Conservation (phyloP, 2,113 vertebrate species). For the Macquaria ambigua region DNA sequence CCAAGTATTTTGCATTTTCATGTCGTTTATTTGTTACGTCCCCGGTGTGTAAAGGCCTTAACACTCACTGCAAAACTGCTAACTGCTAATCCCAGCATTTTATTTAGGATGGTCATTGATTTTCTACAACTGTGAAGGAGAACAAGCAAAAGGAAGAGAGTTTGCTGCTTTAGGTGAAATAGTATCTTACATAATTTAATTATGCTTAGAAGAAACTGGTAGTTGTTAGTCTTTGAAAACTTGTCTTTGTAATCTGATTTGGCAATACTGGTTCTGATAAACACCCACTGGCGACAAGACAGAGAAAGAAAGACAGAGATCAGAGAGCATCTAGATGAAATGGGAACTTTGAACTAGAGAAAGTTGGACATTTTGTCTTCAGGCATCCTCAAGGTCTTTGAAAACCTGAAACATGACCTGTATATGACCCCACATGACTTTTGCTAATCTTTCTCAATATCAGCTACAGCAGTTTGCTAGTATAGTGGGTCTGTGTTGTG, state of each 20-base stretch:
- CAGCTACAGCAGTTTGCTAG: neutral
- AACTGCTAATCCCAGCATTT: no score
- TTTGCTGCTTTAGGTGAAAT: neutral
- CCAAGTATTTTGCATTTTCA: no score
- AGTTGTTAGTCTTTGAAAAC: neutral
- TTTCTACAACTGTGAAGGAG: neutral
- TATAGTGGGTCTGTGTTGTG: neutral
- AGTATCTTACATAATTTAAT: neutral
- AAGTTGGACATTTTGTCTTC: neutral
- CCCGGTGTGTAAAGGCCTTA: no score
- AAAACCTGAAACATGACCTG: conserved; percentile 17
- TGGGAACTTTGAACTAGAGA: conserved; percentile 6
- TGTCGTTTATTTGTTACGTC: no score
- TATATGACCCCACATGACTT: neutral
- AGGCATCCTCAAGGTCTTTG: conserved; percentile 2
- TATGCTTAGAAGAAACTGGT: neutral
- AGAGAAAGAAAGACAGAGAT: neutral
- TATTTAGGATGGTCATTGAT: no score
- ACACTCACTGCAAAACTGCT: no score
- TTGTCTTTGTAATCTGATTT: neutral
- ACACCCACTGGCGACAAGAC: neutral
- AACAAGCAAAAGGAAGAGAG: neutral
- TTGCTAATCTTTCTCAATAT: neutral
- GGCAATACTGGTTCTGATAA: neutral
- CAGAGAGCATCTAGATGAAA: conserved; percentile 11